These are phyloP conservation scores for Cyprinodon diabolis DNA, from an alignment of 2,797 vertebrate genomes.

Conservation along the genomic window DNA sequence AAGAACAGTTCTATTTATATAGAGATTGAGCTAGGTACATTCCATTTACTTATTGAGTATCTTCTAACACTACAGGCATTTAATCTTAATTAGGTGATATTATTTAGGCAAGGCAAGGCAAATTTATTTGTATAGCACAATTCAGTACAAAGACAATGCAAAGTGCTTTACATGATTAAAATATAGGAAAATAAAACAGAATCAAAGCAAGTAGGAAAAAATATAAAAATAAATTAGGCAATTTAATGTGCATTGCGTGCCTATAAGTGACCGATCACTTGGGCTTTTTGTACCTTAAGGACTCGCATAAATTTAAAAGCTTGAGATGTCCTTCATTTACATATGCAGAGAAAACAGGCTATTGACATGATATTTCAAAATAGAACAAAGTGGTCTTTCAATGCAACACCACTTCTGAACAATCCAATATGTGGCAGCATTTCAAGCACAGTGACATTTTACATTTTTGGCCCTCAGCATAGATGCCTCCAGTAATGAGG, in stretches of 20 bases:
- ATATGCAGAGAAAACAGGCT: conserved; percentile 25
- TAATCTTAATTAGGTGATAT: neutral
- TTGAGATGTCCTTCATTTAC: conserved; percentile 29
- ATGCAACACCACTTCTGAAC: conserved; percentile 20
- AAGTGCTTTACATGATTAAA: too few relatives aligned
- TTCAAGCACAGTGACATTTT: conserved; percentile 66
- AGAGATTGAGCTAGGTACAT: too few relatives aligned
- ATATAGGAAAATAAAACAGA: too few relatives aligned
- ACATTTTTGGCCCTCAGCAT: conserved; percentile 60
- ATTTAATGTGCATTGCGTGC: neutral
- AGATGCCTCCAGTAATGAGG: conserved; percentile 68
- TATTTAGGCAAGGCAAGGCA: too few relatives aligned
- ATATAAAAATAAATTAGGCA: neutral
- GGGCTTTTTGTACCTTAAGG: conserved; percentile 16
- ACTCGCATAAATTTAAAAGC: conserved; percentile 20
- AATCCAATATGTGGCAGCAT: conserved; percentile 41
- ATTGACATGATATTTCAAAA: conserved; percentile 46
- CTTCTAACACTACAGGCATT: neutral
- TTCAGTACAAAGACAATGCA: too few relatives aligned
- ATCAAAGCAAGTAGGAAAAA: too few relatives aligned
- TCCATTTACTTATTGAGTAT: neutral
- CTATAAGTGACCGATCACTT: conserved; percentile 29
- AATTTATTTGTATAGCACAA: too few relatives aligned
- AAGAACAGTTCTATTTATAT: too few relatives aligned
- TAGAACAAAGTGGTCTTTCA: conserved; percentile 42